phyloP scores from a whole-genome alignment of 2,888 invertebrate species.

The Tanytarsus gracilentus region DNA sequence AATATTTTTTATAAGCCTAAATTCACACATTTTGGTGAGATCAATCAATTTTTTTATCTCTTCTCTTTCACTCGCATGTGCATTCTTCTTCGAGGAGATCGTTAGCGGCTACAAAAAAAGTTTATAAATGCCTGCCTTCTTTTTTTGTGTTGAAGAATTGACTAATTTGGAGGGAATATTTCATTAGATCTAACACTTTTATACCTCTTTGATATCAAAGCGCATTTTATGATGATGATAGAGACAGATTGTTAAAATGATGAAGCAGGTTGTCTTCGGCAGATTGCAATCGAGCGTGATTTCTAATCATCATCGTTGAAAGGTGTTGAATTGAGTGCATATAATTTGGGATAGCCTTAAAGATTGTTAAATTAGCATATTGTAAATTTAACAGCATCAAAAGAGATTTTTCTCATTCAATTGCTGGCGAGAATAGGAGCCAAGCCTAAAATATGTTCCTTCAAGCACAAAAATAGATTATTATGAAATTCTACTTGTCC shows the following conservation, averaged over 20 bases:
- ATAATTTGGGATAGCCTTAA: neutral
- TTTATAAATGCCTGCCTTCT: too few relatives aligned
- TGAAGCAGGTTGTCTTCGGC: neutral
- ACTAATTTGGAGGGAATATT: too few relatives aligned
- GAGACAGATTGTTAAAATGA: neutral
- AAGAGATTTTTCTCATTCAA: too few relatives aligned
- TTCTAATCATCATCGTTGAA: neutral
- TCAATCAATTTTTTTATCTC: slow-evolving; percentile 18
- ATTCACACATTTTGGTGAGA: slow-evolving; percentile 24
- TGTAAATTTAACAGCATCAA: too few relatives aligned
- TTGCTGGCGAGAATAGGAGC: too few relatives aligned
- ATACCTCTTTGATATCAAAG: neutral
- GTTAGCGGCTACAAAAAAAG: slow-evolving; percentile 2
- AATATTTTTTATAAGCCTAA: slow-evolving; percentile 10
- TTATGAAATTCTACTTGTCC: neutral
- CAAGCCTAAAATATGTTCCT: too few relatives aligned
- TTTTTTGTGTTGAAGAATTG: too few relatives aligned
- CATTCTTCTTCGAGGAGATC: neutral
- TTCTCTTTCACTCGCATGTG: too few relatives aligned
- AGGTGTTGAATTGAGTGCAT: neutral
- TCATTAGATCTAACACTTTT: slow-evolving; percentile 7
- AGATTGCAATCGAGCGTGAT: slow-evolving; percentile 7
- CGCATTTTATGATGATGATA: neutral
- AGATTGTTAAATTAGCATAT: too few relatives aligned
- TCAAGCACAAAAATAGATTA: too few relatives aligned